Evolutionary conservation across 2,888 invertebrate genomes (phyloP).

Genomic region (Coenonympha glycerion): DNA sequence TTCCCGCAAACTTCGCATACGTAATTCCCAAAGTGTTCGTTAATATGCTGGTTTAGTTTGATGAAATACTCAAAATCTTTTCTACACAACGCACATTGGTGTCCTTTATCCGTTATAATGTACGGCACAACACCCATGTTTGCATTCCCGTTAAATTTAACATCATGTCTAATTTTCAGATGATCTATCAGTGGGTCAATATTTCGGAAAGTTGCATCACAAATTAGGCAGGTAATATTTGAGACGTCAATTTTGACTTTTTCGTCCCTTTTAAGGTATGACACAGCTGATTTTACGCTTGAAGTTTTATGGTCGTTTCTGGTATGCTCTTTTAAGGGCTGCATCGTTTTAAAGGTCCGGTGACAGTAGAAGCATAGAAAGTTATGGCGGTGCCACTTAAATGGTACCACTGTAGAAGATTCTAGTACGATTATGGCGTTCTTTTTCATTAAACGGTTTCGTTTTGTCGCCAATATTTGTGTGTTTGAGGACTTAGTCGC

Average conservation of each 20-base stretch:
- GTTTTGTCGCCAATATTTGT: constrained; percentile 53
- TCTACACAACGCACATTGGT: constrained; percentile 52
- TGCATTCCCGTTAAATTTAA: constrained; percentile 41
- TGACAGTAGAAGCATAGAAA: constrained; percentile 67
- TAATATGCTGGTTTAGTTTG: constrained; percentile 67
- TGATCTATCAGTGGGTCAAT: constrained; percentile 45
- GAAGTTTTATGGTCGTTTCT: constrained; percentile 42
- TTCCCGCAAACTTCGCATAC: constrained; percentile 64
- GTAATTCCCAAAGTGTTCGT: constrained; percentile 55
- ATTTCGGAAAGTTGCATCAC: constrained; percentile 34
- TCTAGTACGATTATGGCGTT: constrained; percentile 59
- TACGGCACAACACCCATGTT: constrained; percentile 59
- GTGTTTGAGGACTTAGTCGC: constrained; percentile 46
- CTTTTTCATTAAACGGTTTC: constrained; percentile 57
- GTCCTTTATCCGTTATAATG: constrained; percentile 39
- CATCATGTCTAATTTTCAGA: constrained; percentile 41
- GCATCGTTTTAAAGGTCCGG: constrained; percentile 45
- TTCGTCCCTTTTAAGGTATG: constrained; percentile 55
- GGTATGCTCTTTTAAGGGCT: constrained; percentile 58
- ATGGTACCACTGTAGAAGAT: constrained; percentile 52
- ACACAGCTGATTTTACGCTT: constrained; percentile 53
- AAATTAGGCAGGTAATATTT: constrained; percentile 41
- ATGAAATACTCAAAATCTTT: constrained; percentile 56
- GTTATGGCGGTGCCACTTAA: constrained; percentile 65
- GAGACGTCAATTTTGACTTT: constrained; percentile 64